These are phyloP conservation scores for Camptogramma bilineatum DNA, from an alignment of 2,888 invertebrate species.

Conservation along the genomic window DNA sequence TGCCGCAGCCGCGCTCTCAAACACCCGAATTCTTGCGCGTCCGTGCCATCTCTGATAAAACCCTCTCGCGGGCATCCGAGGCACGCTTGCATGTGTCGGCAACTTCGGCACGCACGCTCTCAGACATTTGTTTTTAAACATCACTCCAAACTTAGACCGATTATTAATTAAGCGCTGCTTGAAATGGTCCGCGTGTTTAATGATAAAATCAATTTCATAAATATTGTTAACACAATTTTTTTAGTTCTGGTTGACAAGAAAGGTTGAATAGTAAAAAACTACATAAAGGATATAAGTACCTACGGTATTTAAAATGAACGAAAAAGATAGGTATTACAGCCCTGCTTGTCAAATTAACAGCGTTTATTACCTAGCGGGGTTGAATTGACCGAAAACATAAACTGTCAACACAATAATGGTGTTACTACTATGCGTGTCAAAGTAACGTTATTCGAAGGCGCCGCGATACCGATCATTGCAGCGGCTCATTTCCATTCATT, in stretches of 20 bases:
- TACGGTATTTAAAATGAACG: slow-evolving; percentile 6
- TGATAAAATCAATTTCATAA: slow-evolving; percentile 30
- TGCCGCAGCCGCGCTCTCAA: slow-evolving; percentile 39
- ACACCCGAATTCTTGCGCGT: slow-evolving; percentile 79
- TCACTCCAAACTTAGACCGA: slow-evolving; percentile 40
- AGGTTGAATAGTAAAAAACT: slow-evolving; percentile 10
- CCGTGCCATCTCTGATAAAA: slow-evolving; percentile 68
- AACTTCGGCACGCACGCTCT: slow-evolving; percentile 53
- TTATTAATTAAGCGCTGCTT: slow-evolving; percentile 39
- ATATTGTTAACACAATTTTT: slow-evolving; percentile 21
- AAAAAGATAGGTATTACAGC: slow-evolving; percentile 4
- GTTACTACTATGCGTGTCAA: slow-evolving; percentile 42
- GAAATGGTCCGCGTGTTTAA: slow-evolving; percentile 34
- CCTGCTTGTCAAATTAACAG: no score
- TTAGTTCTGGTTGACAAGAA: slow-evolving; percentile 6
- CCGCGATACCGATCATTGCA: slow-evolving; percentile 51
- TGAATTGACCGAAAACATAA: slow-evolving; percentile 8
- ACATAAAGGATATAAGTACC: slow-evolving; percentile 1
- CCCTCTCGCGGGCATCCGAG: slow-evolving; percentile 68
- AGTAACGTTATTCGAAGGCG: slow-evolving; percentile 44
- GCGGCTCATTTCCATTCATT: slow-evolving; percentile 77
- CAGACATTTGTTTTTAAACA: slow-evolving; percentile 52
- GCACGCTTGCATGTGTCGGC: slow-evolving; percentile 60
- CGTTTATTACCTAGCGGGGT: no score
- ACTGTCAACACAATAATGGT: slow-evolving; percentile 38